Evolutionary conservation across 1,140 invertebrate genomes (phyloP).

Genomic region (Drosophila nigrodunni): DNA sequence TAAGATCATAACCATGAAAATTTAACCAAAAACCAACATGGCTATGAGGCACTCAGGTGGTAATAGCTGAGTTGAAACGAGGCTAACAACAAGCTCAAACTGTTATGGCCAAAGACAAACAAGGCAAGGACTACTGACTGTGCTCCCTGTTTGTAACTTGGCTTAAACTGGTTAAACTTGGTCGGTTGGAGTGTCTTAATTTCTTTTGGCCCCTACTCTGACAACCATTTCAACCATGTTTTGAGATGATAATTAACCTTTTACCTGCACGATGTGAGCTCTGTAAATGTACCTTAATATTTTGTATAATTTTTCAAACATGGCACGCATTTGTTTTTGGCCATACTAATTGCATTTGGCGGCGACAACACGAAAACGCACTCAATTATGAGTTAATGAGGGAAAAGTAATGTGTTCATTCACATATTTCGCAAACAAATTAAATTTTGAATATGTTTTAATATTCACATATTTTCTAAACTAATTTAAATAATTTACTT

Average conservation of each 20-base stretch:
- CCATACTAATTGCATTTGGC: constrained; percentile 58
- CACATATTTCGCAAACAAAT: background rate
- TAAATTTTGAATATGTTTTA: background rate
- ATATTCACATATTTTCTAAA: background rate
- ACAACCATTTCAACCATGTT: constrained; percentile 32
- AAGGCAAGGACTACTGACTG: constrained; percentile 17
- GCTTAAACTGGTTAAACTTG: constrained; percentile 13
- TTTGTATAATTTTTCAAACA: constrained; percentile 28
- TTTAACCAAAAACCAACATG: constrained; percentile 53
- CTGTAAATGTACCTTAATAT: constrained; percentile 29
- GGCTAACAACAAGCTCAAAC: constrained; percentile 31
- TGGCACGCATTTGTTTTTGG: constrained; percentile 37
- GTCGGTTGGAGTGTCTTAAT: background rate
- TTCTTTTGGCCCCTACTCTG: no score
- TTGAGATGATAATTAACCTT: constrained; percentile 71
- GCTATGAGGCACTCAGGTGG: background rate
- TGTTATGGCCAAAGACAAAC: constrained; percentile 48
- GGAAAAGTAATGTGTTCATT: background rate
- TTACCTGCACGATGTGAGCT: constrained; percentile 43
- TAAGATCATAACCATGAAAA: constrained; percentile 54
- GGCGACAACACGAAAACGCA: constrained; percentile 65
- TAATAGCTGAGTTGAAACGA: constrained; percentile 22
- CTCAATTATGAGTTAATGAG: constrained; percentile 42
- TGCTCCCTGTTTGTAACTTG: constrained; percentile 40
- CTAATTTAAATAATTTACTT: background rate